phyloP scores from a whole-genome alignment of 2,888 invertebrate species.

The Hedya salicella region DNA sequence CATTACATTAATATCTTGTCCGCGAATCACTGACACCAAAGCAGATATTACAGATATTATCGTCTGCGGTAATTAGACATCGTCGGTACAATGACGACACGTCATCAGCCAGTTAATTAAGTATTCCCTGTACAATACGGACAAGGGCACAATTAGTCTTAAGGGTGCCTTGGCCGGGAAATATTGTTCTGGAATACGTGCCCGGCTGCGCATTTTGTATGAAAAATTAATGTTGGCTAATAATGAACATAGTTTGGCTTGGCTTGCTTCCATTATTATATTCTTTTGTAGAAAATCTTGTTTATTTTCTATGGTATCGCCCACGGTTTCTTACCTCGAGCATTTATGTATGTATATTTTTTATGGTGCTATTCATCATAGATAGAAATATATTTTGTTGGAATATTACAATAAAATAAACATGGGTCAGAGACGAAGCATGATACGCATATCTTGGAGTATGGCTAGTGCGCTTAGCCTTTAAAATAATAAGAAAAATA shows the following conservation, averaged over 20 bases:
- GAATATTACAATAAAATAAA: too few species aligned
- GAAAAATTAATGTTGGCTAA: slow-evolving; percentile 13
- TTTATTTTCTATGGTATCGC: neutral
- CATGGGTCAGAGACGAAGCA: too few species aligned
- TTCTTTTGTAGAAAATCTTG: neutral
- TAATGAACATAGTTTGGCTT: slow-evolving; percentile 1
- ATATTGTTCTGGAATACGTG: slow-evolving; percentile 28
- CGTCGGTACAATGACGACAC: slow-evolving; percentile 42
- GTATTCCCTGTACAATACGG: slow-evolving; percentile 43
- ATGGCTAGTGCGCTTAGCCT: too few species aligned
- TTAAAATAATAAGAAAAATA: too few species aligned
- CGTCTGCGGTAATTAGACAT: slow-evolving; percentile 40
- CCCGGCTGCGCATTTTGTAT: slow-evolving; percentile 10
- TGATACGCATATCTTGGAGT: too few species aligned
- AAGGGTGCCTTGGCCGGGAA: slow-evolving; percentile 23
- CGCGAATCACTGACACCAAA: slow-evolving; percentile 22
- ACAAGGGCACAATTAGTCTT: slow-evolving; percentile 44
- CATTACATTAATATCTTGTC: neutral
- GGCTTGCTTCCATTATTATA: neutral
- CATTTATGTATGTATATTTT: too few species aligned
- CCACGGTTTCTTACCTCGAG: neutral
- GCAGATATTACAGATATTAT: slow-evolving; percentile 35
- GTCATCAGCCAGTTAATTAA: slow-evolving; percentile 43
- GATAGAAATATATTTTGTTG: too few species aligned
- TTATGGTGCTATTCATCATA: too few species aligned